Conservation (phyloP, 2,113 vertebrate species). For the Gnathonemus longibarbis region DNA sequence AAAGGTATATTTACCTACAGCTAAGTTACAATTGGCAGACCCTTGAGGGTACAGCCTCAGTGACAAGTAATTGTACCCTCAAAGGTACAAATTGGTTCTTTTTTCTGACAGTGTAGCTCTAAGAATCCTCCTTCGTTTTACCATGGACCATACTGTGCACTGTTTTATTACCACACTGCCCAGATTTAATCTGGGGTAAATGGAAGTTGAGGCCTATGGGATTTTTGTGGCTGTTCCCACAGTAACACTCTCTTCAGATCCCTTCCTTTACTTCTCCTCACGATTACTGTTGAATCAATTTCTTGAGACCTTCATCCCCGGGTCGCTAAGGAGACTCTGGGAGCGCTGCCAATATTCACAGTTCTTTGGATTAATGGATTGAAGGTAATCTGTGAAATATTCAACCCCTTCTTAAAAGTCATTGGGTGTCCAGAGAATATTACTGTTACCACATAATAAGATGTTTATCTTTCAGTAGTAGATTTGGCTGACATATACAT, state of each 20-base stretch:
- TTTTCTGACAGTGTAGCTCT: neutral
- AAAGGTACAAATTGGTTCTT: neutral
- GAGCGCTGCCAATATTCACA: neutral
- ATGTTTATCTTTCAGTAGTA: neutral
- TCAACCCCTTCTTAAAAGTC: neutral
- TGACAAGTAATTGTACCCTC: neutral
- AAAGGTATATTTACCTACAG: neutral
- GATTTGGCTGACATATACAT: neutral
- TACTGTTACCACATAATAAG: neutral
- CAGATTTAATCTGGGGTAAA: neutral
- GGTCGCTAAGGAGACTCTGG: neutral
- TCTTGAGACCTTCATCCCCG: neutral
- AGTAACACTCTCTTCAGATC: neutral
- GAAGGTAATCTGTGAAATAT: neutral
- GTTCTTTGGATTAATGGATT: neutral
- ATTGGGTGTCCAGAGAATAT: neutral
- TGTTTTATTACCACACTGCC: neutral
- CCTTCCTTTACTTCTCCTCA: neutral
- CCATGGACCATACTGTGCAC: neutral
- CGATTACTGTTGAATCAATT: neutral
- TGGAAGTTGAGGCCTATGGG: neutral
- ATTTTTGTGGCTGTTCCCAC: neutral
- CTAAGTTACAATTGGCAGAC: neutral
- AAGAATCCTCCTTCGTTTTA: neutral
- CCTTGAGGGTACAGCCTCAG: neutral